Evolutionary conservation across 1,140 invertebrate species (phyloP).

Genomic region (Harlomillsia oculata): DNA sequence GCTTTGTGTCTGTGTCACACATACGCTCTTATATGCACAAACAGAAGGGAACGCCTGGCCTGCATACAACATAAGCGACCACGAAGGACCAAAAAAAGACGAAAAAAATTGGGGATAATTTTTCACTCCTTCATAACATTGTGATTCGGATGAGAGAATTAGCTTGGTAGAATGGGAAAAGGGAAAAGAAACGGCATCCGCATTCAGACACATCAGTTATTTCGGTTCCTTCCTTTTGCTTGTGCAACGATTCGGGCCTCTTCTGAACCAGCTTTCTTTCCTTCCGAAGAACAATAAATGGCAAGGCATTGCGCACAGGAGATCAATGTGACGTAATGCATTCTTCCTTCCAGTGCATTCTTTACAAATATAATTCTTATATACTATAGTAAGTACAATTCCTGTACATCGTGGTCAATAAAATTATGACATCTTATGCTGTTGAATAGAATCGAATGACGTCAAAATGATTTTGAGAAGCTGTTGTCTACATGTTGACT

Average conservation of each 20-base stretch:
- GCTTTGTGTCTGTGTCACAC: no score
- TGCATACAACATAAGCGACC: background rate
- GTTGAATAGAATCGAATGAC: no score
- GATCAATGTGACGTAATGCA: no score
- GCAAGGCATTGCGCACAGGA: no score
- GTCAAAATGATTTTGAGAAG: no score
- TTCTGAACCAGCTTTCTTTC: background rate
- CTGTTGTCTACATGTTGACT: no score
- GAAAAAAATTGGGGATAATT: conserved; percentile 9
- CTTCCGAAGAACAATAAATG: background rate
- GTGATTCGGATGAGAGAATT: background rate
- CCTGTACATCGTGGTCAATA: no score
- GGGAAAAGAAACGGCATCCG: background rate
- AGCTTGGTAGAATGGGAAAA: background rate
- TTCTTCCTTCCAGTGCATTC: no score
- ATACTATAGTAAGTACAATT: no score
- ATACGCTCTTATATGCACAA: background rate
- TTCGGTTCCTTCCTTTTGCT: background rate
- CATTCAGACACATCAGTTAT: background rate
- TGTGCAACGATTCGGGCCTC: background rate
- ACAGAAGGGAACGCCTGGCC: background rate
- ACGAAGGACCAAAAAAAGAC: background rate
- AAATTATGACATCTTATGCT: no score
- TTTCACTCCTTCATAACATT: conserved; percentile 14
- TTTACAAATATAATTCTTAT: no score